Evolutionary conservation across 2,888 invertebrate genomes (phyloP), one percentile per base, ranked within the genome.

Genomic region (Chaetoderma sp.): DNA sequence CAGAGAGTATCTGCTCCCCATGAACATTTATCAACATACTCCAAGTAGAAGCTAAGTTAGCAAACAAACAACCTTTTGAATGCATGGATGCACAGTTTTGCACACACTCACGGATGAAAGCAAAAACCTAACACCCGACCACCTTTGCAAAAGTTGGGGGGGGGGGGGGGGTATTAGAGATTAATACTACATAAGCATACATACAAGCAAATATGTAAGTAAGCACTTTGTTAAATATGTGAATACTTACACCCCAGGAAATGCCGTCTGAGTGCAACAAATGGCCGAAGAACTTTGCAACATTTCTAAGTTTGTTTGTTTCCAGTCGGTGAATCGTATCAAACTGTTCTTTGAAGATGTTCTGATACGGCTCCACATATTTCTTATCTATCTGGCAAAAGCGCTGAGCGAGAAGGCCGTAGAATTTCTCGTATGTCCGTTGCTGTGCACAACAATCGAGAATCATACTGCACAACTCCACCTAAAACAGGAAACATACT

Each of bases 371-470:
- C 54, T 92, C 92, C 0, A 98, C 92, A 84, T 96, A 99, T 61
- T 94, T 93, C 83, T 93, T 92, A 83, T 98, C 96, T 5, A 99
- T 92, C 77, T 93, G 92, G 84, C 98, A 99, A 86, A 99, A 98
- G 10, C 92, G 83, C 88, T 96, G 96, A 0, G 97, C 96, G 56
- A 99, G 86, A 30, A 98, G 89, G 0, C 98, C 99, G 81, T 94
- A 99, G 84, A 99, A 99, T 86, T 98, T 97, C 85, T 98, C 98
- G 82, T 98, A 99, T 0, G 98, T 99, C 68, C 99, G 90, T 87
- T 97, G 96, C 86, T 99, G 98, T 4, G 98, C 98, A 87, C 99
- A 99, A 85, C 99, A 99, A 88, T 99, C 99, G 60, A 95, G 88
- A 74, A 99, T 96, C 99, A 99, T 99, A 87, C 98, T 95, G 80